A percentile compares a stretch with the other conserved stretches of the same genome.
These are phyloP conservation scores for Drosophila miranda DNA, from an alignment of 1,140 invertebrate species.

Conservation along the genomic window DNA sequence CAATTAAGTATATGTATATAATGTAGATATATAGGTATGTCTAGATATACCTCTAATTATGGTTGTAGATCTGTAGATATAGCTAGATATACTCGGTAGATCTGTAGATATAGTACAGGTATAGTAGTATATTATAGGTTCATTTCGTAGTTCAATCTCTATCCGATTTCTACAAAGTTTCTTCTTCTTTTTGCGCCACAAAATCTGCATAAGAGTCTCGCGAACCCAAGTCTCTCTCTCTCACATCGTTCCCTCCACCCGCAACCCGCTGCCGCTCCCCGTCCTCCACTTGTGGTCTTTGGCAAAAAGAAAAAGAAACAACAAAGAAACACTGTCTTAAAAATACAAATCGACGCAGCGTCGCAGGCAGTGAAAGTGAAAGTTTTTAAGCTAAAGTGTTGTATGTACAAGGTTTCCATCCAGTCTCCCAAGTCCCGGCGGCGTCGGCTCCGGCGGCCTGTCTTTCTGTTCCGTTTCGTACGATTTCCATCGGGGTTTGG, in stretches of 20 bases:
- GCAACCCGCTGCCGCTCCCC: slow-evolving; percentile 23
- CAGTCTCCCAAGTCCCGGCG: slow-evolving; percentile 26
- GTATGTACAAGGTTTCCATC: slow-evolving; percentile 46
- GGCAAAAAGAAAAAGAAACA: slow-evolving; percentile 68
- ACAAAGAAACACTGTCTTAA: slow-evolving; percentile 18
- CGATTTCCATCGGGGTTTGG: slow-evolving; percentile 10
- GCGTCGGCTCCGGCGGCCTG: background rate
- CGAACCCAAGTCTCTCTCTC: slow-evolving; percentile 4
- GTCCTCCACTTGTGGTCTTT: slow-evolving; percentile 43
- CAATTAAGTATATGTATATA: slow-evolving; percentile 35
- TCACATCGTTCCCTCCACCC: slow-evolving; percentile 9
- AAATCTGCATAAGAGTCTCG: slow-evolving; percentile 72
- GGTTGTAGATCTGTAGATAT: no score
- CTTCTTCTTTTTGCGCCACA: slow-evolving; percentile 64
- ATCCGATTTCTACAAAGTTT: slow-evolving; percentile 55
- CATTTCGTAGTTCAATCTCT: slow-evolving; percentile 19
- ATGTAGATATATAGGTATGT: slow-evolving; percentile 10
- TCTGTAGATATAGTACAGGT: background rate
- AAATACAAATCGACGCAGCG: slow-evolving; percentile 41
- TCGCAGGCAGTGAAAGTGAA: slow-evolving; percentile 76
- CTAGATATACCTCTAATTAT: slow-evolving; percentile 18
- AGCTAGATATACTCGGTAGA: background rate
- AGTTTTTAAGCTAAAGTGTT: slow-evolving; percentile 26
- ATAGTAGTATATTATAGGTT: no score
- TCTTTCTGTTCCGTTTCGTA: slow-evolving; percentile 39